A percentile compares a stretch with the other conserved stretches of the same genome.
phyloP scores from a whole-genome alignment of 2,888 invertebrate genomes.

The Lithophane semibrunnea region DNA sequence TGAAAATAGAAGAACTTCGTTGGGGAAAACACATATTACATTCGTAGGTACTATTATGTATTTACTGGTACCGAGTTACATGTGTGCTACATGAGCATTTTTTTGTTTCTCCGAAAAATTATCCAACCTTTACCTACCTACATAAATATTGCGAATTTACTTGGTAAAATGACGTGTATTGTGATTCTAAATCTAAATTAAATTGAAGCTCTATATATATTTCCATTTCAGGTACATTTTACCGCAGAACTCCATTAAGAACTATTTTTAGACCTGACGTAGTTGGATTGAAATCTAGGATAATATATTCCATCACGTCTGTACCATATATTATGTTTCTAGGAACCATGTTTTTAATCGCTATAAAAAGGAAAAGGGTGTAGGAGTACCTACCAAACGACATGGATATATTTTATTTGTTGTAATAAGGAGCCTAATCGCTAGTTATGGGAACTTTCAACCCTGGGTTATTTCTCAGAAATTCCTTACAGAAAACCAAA shows the following conservation, averaged over 20 bases:
- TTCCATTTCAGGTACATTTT: conserved; percentile 25
- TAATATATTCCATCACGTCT: not conserved
- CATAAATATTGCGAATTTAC: conserved; percentile 20
- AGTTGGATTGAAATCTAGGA: conserved; percentile 22
- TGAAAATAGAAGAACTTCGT: conserved; percentile 3
- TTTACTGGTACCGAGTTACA: conserved; percentile 2
- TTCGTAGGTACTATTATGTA: not conserved
- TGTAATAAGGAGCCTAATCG: conserved; percentile 20
- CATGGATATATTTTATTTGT: conserved; percentile 8
- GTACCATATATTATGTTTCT: not conserved
- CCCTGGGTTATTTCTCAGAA: conserved; percentile 8
- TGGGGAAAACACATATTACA: conserved; percentile 15
- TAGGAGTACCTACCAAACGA: not conserved
- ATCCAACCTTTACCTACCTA: conserved; percentile 17
- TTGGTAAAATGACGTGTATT: conserved; percentile 5
- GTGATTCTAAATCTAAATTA: conserved; percentile 24
- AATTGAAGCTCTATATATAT: conserved; percentile 14
- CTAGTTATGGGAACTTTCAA: conserved; percentile 16
- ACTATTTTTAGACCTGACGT: conserved; percentile 29
- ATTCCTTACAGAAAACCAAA: not conserved
- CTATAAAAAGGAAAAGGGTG: not conserved
- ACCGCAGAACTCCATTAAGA: conserved; percentile 3
- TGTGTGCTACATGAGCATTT: not conserved
- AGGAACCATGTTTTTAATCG: not conserved
- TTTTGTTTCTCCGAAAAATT: conserved; percentile 9